phyloP scores from a whole-genome alignment of 2,113 vertebrate species.

The Tragelaphus scriptus region DNA sequence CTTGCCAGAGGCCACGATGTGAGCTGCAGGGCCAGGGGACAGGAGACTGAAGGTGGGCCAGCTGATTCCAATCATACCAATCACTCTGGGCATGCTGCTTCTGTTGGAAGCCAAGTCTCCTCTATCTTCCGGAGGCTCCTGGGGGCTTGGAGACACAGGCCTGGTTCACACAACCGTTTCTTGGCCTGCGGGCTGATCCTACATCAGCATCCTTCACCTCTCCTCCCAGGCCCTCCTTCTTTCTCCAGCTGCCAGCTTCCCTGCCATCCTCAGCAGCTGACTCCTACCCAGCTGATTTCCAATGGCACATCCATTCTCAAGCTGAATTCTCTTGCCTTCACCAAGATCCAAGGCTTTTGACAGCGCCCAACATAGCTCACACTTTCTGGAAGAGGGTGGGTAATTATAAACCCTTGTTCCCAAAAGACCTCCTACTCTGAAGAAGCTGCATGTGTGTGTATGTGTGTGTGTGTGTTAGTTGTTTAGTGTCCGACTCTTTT shows the following conservation, averaged over 20 bases:
- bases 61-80: neutral
- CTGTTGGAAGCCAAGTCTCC: neutral
- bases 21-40: neutral
- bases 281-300: neutral
- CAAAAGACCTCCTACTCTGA: neutral
- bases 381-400: neutral
- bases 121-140: neutral
- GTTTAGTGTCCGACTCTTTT: neutral
- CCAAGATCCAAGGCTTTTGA: neutral
- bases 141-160: neutral
- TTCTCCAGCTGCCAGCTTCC: neutral
- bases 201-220: neutral
- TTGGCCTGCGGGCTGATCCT: neutral
- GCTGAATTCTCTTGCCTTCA: neutral
- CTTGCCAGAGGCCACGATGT: neutral
- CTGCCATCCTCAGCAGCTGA: neutral
- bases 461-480: neutral
- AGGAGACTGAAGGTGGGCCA: neutral
- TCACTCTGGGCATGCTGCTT: neutral
- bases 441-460: neutral
- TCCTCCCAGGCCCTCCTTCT: neutral
- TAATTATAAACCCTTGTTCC: neutral
- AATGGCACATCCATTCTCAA: neutral
- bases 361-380: fast-evolving
- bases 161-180: fast-evolving